phyloP scores from a whole-genome alignment of 1,140 invertebrate species.

The Campodea augens region DNA sequence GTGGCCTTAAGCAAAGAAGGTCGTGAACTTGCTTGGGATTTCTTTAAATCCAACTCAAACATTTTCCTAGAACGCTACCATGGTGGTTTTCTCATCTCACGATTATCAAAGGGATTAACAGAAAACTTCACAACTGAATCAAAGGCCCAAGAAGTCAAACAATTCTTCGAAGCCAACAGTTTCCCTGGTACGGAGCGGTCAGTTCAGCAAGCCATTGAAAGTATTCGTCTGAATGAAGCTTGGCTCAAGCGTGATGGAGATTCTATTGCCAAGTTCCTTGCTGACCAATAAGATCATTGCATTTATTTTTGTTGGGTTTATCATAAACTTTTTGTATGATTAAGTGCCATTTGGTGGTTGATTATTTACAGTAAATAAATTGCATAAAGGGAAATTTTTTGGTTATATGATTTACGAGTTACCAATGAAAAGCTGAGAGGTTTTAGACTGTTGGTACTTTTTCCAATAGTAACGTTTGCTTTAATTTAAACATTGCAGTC shows the following conservation, averaged over 20 bases:
- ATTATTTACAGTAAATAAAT: too few relatives aligned
- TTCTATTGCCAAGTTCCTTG: too few relatives aligned
- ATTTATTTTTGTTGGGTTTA: too few relatives aligned
- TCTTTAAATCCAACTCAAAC: conserved; percentile 70
- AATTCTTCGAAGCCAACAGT: conserved; percentile 57
- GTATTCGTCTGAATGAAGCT: conserved; percentile 62
- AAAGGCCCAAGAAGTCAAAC: conserved; percentile 55
- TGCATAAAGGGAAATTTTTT: too few relatives aligned
- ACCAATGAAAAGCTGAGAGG: too few relatives aligned
- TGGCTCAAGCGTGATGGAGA: conserved; percentile 60
- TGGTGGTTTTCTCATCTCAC: neutral
- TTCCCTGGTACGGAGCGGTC: conserved; percentile 65
- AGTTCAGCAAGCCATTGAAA: conserved; percentile 75
- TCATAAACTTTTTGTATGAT: too few relatives aligned
- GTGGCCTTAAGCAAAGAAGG: conserved; percentile 51
- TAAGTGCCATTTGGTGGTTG: too few relatives aligned
- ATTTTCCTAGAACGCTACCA: conserved; percentile 48
- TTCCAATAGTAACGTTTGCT: too few relatives aligned
- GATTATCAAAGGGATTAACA: conserved; percentile 52
- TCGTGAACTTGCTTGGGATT: conserved; percentile 71
- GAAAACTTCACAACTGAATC: conserved; percentile 75
- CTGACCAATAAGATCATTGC: too few relatives aligned
- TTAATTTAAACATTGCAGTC: too few relatives aligned
- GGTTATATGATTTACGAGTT: too few relatives aligned
- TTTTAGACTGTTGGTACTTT: too few relatives aligned